These are phyloP conservation scores for Taurulus bubalis DNA, from an alignment of 2,113 vertebrate genomes.

Conservation along the genomic window DNA sequence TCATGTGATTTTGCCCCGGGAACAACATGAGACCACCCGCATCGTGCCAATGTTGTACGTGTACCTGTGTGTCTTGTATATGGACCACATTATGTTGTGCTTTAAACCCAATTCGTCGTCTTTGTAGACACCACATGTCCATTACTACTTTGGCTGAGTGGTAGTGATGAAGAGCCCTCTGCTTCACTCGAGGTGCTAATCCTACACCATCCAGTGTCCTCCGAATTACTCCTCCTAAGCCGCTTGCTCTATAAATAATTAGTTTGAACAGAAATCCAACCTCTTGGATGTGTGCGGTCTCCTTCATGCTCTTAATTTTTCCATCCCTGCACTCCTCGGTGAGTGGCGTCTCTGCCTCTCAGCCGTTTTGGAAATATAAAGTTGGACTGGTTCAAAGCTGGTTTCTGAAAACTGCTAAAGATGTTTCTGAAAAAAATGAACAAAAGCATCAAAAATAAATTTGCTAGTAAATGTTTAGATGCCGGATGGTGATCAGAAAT, in stretches of 20 bases:
- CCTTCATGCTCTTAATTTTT: slow-evolving; percentile 38
- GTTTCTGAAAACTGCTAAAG: neutral
- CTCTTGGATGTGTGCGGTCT: slow-evolving; percentile 56
- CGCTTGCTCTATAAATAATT: slow-evolving; percentile 89
- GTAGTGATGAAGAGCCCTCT: slow-evolving; percentile 28
- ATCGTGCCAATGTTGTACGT: neutral
- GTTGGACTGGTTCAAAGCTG: neutral
- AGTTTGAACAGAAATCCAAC: slow-evolving; percentile 77
- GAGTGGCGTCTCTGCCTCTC: neutral
- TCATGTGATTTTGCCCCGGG: neutral
- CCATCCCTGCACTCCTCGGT: slow-evolving; percentile 1
- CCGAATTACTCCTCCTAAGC: slow-evolving; percentile 81
- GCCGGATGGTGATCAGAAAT: neutral
- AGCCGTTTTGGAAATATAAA: neutral
- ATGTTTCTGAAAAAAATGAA: neutral
- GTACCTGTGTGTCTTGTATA: neutral
- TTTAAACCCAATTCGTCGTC: neutral
- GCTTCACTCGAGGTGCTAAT: slow-evolving; percentile 51
- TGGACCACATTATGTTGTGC: neutral
- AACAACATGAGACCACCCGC: neutral
- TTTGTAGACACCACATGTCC: neutral
- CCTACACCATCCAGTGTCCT: slow-evolving; percentile 60
- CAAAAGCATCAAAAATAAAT: neutral
- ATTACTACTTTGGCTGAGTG: neutral
- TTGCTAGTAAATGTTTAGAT: neutral